Evolutionary conservation across 2,888 invertebrate species (phyloP).

Genomic region (Drosophila nr. perissopoda): DNA sequence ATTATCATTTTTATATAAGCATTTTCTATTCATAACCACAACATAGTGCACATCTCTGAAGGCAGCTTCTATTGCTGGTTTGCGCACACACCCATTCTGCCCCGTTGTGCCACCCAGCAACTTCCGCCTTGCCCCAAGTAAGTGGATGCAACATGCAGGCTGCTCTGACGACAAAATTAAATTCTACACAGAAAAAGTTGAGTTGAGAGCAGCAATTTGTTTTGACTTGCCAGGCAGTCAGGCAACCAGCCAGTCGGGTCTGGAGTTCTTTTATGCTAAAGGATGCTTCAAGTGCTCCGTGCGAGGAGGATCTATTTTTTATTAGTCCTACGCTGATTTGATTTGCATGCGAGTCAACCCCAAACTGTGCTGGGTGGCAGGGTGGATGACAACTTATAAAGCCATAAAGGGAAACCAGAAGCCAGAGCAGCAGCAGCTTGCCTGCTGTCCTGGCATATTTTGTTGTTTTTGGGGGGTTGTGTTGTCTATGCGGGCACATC

Average conservation of each 20-base stretch:
- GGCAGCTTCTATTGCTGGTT: conserved; percentile 27
- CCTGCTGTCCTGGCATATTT: conserved; percentile 56
- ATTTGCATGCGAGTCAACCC: conserved; percentile 51
- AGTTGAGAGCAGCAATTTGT: conserved; percentile 51
- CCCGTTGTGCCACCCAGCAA: neutral
- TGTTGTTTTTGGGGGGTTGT: conserved; percentile 32
- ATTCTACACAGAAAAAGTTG: conserved; percentile 53
- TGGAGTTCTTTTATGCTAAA: conserved; percentile 13
- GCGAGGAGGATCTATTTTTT: conserved; percentile 49
- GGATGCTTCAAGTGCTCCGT: conserved; percentile 39
- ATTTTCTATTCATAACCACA: conserved; percentile 7
- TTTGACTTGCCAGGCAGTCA: conserved; percentile 46
- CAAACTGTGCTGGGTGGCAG: conserved; percentile 14
- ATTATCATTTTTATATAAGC: neutral
- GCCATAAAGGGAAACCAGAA: conserved; percentile 37
- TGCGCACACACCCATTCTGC: conserved; percentile 1
- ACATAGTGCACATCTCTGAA: conserved; percentile 18
- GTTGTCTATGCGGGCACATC: conserved; percentile 46
- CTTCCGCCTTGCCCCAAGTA: conserved; percentile 9
- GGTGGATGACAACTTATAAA: conserved; percentile 40
- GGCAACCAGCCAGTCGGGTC: conserved; percentile 11
- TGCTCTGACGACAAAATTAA: conserved; percentile 58
- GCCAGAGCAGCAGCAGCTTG: conserved; percentile 28
- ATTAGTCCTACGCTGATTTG: conserved; percentile 60
- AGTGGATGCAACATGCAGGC: conserved; percentile 29